These are phyloP conservation scores for Buathra laborator DNA, from an alignment of 2,888 invertebrate species.

Conservation along the genomic window DNA sequence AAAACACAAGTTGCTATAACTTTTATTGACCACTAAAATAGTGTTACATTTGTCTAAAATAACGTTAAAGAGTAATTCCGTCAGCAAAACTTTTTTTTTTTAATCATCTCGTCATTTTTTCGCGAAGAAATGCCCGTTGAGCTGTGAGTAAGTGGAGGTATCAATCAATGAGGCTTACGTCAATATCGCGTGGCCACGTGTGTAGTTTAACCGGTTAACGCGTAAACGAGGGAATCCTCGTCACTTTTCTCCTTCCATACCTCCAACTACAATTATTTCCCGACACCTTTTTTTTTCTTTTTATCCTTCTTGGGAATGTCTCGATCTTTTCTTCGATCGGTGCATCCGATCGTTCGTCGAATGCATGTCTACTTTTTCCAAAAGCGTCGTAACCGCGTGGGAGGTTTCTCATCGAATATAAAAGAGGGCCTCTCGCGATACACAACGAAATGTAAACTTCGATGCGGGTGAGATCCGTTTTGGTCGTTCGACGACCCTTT, in stretches of 20 bases:
- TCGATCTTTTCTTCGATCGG: background rate
- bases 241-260: background rate
- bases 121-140: background rate
- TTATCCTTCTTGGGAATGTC: slow-evolving; percentile 7
- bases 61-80: background rate
- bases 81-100: background rate
- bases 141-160: slow-evolving; percentile 3
- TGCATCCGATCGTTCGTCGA: background rate
- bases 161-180: slow-evolving; percentile 19
- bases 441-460: slow-evolving; percentile 1
- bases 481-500: slow-evolving; percentile 39
- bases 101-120: background rate
- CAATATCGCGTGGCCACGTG: slow-evolving; percentile 13
- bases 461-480: slow-evolving; percentile 34
- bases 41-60: background rate
- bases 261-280: slow-evolving; percentile 11
- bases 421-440: background rate
- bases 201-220: slow-evolving; percentile 18
- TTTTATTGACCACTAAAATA: background rate
- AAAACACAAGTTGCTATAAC: background rate
- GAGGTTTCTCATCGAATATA: slow-evolving; percentile 5
- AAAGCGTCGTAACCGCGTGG: slow-evolving; percentile 1
- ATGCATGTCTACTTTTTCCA: background rate
- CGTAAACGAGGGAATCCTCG: slow-evolving; percentile 7
- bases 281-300: background rate